Conservation (phyloP, 2,888 invertebrate species). For the Leptinotarsa juncta region DNA sequence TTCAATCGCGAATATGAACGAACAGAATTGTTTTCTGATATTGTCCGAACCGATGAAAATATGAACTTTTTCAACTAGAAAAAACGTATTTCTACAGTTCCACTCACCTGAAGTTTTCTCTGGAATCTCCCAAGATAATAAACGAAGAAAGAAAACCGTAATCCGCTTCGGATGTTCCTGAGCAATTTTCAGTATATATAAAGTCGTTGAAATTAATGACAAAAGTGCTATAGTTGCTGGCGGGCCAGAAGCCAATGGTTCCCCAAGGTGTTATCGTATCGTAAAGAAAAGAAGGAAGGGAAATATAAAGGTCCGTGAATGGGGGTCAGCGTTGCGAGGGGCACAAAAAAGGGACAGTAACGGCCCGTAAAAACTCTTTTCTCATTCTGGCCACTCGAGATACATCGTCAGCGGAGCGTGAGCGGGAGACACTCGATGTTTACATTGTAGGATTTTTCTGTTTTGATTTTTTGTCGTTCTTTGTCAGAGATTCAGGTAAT, state of each 20-base stretch:
- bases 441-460: conserved; percentile 16
- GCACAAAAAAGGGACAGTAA: conserved; percentile 49
- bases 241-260: conserved; percentile 49
- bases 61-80: neutral
- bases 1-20: neutral
- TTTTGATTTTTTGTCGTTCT: conserved; percentile 15
- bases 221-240: conserved; percentile 46
- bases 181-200: conserved; percentile 48
- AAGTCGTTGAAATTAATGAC: conserved; percentile 54
- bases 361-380: conserved; percentile 52
- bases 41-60: neutral
- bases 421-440: conserved; percentile 17
- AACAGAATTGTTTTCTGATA: neutral
- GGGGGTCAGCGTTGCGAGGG: conserved; percentile 45
- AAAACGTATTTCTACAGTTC: neutral
- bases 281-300: conserved; percentile 49
- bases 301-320: conserved; percentile 50
- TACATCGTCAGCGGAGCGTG: conserved; percentile 45
- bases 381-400: conserved; percentile 48
- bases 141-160: conserved; percentile 22
- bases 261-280: conserved; percentile 54
- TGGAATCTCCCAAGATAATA: conserved; percentile 17
- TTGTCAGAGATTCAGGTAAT: conserved; percentile 5
- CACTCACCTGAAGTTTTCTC: conserved; percentile 10
- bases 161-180: conserved; percentile 26